Percentiles rank a stretch among this genome's conserved stretches.
These are phyloP conservation scores for Diabrotica undecimpunctata DNA, from an alignment of 1,140 invertebrate species.

Conservation along the genomic window DNA sequence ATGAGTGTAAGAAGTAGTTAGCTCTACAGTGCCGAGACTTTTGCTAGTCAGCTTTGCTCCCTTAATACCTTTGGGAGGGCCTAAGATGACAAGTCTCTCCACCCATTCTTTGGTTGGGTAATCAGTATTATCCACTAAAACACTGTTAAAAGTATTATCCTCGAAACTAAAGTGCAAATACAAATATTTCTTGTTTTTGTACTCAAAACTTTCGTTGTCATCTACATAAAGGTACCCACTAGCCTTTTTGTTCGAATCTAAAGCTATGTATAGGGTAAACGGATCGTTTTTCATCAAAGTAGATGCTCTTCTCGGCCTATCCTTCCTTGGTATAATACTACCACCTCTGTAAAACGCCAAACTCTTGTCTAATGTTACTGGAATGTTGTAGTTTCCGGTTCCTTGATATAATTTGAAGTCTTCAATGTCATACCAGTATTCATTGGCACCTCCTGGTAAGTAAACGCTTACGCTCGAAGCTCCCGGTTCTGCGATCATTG, in stretches of 20 bases:
- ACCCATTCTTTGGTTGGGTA: conserved; percentile 81
- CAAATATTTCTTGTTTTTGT: conserved; percentile 70
- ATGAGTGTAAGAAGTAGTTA: conserved; percentile 59
- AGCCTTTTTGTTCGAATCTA: conserved; percentile 69
- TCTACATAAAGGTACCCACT: conserved; percentile 86
- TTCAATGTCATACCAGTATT: conserved; percentile 89
- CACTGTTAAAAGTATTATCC: conserved; percentile 63
- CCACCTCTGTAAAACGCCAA: conserved; percentile 94
- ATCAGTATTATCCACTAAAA: conserved; percentile 60
- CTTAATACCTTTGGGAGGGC: conserved; percentile 65
- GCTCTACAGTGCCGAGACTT: conserved; percentile 51
- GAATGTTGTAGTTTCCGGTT: conserved; percentile 57
- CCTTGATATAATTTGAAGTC: conserved; percentile 65
- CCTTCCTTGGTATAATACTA: conserved; percentile 85
- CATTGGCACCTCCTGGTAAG: conserved; percentile 72
- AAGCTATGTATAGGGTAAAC: conserved; percentile 82
- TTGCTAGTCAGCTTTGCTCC: conserved; percentile 57
- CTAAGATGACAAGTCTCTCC: conserved; percentile 80
- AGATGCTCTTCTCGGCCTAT: conserved; percentile 84
- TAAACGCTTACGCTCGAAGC: conserved; percentile 79
- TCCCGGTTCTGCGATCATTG: conserved; percentile 79
- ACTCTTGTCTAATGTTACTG: conserved; percentile 71
- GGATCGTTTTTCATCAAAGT: conserved; percentile 87
- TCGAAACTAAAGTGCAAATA: conserved; percentile 68
- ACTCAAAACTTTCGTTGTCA: conserved; percentile 85